Evolutionary conservation across 2,888 invertebrate species (phyloP).

Genomic region (Polyommatus icarus): DNA sequence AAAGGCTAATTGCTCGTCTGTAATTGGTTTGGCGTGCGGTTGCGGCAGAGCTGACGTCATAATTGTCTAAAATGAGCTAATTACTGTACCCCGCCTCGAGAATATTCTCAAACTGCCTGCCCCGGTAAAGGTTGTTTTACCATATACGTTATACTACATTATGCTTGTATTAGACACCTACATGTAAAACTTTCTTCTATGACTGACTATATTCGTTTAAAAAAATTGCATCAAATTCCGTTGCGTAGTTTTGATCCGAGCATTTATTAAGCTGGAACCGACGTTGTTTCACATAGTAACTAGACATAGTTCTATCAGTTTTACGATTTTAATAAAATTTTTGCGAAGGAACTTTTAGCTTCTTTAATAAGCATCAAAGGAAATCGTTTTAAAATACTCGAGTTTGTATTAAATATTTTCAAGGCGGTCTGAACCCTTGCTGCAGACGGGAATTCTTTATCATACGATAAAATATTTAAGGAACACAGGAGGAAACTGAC

Average conservation of each 20-base stretch:
- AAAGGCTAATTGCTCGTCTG: slow-evolving; percentile 13
- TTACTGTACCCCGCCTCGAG: background rate
- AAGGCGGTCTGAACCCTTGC: background rate
- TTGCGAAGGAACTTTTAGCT: background rate
- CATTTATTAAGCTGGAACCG: too few relatives aligned
- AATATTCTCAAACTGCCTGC: background rate
- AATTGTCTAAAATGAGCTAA: background rate
- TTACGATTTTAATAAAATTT: background rate
- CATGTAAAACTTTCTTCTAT: too few relatives aligned
- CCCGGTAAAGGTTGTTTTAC: background rate
- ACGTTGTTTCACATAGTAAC: background rate
- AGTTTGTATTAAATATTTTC: slow-evolving; percentile 1
- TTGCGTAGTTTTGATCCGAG: too few relatives aligned
- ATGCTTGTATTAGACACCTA: too few relatives aligned
- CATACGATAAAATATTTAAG: slow-evolving; percentile 17
- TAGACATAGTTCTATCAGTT: background rate
- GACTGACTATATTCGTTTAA: too few relatives aligned
- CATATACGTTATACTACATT: too few relatives aligned
- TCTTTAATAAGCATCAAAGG: background rate
- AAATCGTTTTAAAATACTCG: background rate
- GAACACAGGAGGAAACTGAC: slow-evolving; percentile 4
- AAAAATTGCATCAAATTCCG: too few relatives aligned
- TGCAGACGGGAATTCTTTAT: slow-evolving; percentile 10
- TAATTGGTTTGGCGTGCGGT: slow-evolving; percentile 10
- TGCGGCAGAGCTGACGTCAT: background rate